phyloP scores from a whole-genome alignment of 2,888 invertebrate species.

The Lumbricus terrestris region DNA sequence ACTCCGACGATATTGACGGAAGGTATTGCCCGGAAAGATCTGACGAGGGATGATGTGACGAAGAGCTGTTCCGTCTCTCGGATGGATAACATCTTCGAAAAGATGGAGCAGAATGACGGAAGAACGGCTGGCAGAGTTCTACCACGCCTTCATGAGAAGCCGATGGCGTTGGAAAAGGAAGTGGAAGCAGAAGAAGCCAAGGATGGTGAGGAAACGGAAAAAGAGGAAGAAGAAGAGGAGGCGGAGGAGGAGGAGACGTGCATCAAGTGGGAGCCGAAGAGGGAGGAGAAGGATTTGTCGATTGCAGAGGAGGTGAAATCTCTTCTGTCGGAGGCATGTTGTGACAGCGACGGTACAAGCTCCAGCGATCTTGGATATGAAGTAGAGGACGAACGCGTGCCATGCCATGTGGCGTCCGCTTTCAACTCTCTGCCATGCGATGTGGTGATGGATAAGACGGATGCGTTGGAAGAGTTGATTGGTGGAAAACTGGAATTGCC shows the following conservation, averaged over 20 bases:
- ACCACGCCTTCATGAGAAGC: background rate
- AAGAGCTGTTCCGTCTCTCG: background rate
- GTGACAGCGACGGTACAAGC: background rate
- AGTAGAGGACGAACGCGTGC: background rate
- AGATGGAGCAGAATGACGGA: conserved; percentile 5
- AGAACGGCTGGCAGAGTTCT: background rate
- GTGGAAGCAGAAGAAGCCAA: background rate
- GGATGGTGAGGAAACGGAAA: background rate
- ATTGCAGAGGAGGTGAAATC: background rate
- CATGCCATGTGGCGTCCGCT: too few relatives aligned
- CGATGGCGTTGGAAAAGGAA: background rate
- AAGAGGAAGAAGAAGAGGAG: background rate
- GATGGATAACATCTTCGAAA: background rate
- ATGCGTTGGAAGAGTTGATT: background rate
- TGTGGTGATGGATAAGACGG: background rate
- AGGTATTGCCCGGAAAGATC: background rate
- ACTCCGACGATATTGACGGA: background rate
- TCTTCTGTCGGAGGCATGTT: background rate
- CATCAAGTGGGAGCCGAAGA: background rate
- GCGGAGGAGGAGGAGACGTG: background rate
- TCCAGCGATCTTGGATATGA: background rate
- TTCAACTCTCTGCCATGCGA: too few relatives aligned
- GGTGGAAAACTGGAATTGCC: background rate
- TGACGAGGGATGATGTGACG: background rate
- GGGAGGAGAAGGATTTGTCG: background rate